Conservation (phyloP, 2,797 vertebrate species). For the Arnoldichthys spilopterus region DNA sequence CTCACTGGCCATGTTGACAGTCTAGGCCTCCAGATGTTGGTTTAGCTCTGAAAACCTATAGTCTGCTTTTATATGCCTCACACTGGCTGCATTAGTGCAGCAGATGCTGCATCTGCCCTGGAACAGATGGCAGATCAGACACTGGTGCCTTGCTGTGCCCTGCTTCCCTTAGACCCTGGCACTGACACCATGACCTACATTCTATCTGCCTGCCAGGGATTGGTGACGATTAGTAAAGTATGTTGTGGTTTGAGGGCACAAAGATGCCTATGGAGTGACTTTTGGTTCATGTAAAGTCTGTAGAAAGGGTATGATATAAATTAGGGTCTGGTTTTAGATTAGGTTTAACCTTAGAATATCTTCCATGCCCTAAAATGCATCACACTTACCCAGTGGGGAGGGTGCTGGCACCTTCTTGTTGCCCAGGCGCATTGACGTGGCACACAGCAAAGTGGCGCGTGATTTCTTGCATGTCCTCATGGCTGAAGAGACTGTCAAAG, state of each 20-base stretch:
- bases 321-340: background rate
- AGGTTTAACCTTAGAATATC: background rate
- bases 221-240: conserved; percentile 2
- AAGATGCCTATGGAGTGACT: background rate
- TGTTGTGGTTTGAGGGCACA: background rate
- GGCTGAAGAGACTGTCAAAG: conserved; percentile 89
- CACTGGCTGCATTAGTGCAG: conserved; percentile 18
- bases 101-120: conserved; percentile 14
- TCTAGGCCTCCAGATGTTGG: conserved; percentile 5
- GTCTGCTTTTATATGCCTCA: conserved; percentile 25
- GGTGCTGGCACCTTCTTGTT: conserved; percentile 87
- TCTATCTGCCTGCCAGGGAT: conserved; percentile 5
- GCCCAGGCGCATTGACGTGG: conserved; percentile 92
- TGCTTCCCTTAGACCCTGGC: conserved; percentile 18
- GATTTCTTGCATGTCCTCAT: conserved; percentile 94
- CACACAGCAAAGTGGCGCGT: conserved; percentile 89
- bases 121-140: conserved; percentile 37
- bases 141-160: conserved; percentile 21
- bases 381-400: conserved; percentile 83
- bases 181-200: conserved; percentile 39
- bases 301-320: background rate
- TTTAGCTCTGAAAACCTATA: conserved; percentile 14
- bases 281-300: background rate
- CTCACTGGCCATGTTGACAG: background rate
- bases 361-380: background rate